phyloP scores from a whole-genome alignment of 2,888 invertebrate species.

The Lycophotia porphyrea region DNA sequence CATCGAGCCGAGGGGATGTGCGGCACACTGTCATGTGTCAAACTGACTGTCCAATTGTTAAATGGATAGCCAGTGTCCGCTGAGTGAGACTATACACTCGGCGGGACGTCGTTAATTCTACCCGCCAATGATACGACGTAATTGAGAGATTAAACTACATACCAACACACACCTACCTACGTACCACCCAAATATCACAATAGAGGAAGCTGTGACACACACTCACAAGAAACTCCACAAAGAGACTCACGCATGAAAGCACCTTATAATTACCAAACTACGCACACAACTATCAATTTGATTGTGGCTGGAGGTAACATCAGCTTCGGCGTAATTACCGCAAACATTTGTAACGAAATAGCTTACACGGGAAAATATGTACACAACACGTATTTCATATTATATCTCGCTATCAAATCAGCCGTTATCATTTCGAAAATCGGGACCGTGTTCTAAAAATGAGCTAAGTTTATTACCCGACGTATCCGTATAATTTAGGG shows the following conservation, averaged over 20 bases:
- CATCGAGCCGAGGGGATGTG: conserved; percentile 65
- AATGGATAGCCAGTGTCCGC: conserved; percentile 79
- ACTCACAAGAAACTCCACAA: conserved; percentile 42
- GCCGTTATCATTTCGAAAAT: conserved; percentile 55
- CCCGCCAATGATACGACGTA: conserved; percentile 69
- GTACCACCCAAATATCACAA: conserved; percentile 11
- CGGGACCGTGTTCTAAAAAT: conserved; percentile 62
- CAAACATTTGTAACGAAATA: conserved; percentile 46
- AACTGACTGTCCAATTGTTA: conserved; percentile 79
- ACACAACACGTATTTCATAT: conserved; percentile 56
- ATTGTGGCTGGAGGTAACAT: conserved; percentile 39
- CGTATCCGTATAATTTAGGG: conserved; percentile 72
- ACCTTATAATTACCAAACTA: conserved; percentile 53
- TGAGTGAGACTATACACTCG: conserved; percentile 72
- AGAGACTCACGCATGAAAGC: conserved; percentile 56
- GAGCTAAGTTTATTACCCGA: conserved; percentile 65
- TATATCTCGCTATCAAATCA: conserved; percentile 56
- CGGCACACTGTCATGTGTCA: conserved; percentile 77
- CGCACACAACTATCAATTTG: conserved; percentile 46
- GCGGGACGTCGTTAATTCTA: conserved; percentile 75
- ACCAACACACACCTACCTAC: not conserved
- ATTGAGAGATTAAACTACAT: conserved; percentile 69
- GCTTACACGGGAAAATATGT: conserved; percentile 51
- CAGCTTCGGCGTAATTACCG: conserved; percentile 40
- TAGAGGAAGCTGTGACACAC: conserved; percentile 2